A percentile compares a stretch with the other conserved stretches of the same genome.
Conservation (phyloP, 2,113 vertebrate genomes). For the Hyaena hyaena region DNA sequence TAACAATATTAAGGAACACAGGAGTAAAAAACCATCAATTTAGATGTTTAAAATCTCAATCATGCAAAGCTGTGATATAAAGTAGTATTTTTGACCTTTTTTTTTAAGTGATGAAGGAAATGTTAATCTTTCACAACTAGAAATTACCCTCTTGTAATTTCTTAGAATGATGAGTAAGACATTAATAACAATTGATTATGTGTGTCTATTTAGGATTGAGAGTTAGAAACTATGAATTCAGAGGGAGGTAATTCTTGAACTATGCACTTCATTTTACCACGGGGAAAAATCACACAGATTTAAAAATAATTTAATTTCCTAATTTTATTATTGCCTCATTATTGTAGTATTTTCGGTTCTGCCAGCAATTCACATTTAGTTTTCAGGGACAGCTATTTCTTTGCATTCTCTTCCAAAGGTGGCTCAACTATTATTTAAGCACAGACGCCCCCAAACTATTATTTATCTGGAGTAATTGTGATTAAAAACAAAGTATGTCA, state of each 20-base stretch:
- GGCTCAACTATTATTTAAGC: conserved; percentile 19
- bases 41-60: conserved; percentile 51
- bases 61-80: conserved; percentile 36
- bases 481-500: conserved; percentile 37
- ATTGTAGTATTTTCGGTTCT: conserved; percentile 52
- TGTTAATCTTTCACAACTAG: conserved; percentile 32
- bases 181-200: not conserved
- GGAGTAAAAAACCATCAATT: conserved; percentile 43
- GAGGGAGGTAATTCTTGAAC: conserved; percentile 19
- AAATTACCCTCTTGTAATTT: conserved; percentile 12
- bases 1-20: conserved; percentile 40
- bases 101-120: conserved; percentile 12
- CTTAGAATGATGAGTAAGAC: conserved; percentile 15
- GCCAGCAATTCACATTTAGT: conserved; percentile 65
- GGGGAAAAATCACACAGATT: conserved; percentile 66
- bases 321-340: conserved; percentile 76
- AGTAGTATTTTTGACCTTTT: conserved; percentile 21
- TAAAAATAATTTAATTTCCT: conserved; percentile 67
- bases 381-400: conserved; percentile 41
- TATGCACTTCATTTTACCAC: conserved; percentile 26
- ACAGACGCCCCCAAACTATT: not conserved
- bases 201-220: not conserved
- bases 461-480: conserved; percentile 7
- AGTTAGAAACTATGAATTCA: conserved; percentile 25
- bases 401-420: conserved; percentile 38